Conservation (phyloP, 1,140 invertebrate species). For the Drosophila arizonae region DNA sequence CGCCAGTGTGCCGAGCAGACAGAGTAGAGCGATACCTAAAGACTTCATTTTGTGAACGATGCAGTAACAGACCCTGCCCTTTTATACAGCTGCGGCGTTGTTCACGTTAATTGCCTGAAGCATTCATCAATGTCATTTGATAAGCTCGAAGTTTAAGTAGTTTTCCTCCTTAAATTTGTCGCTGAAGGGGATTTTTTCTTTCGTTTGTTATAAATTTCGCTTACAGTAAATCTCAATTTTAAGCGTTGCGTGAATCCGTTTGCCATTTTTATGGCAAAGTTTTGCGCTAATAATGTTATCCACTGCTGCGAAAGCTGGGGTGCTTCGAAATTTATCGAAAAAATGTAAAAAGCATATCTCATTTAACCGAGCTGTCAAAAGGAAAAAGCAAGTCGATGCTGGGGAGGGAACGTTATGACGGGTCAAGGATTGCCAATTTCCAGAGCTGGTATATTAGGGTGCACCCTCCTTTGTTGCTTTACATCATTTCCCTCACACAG, state of each 20-base stretch:
- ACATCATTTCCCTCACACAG: conserved; percentile 49
- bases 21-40: conserved; percentile 21
- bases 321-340: conserved; percentile 70
- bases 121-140: conserved; percentile 57
- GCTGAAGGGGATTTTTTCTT: conserved; percentile 6
- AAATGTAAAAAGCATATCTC: conserved; percentile 80
- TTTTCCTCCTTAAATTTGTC: conserved; percentile 24
- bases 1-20: conserved; percentile 6
- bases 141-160: conserved; percentile 34
- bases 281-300: conserved; percentile 72
- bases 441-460: conserved; percentile 22
- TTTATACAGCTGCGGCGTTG: conserved; percentile 24
- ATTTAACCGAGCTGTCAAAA: conserved; percentile 70
- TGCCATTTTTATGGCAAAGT: conserved; percentile 70
- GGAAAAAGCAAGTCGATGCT: background rate
- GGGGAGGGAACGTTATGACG: conserved; percentile 64
- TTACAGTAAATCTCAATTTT: conserved; percentile 73
- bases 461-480: conserved; percentile 15
- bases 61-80: background rate
- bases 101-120: conserved; percentile 33
- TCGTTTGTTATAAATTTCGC: conserved; percentile 63
- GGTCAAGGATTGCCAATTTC: conserved; percentile 76
- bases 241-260: conserved; percentile 74
- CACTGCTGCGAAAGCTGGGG: conserved; percentile 15
- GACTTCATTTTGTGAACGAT: conserved; percentile 35